Base-by-base conservation (phyloP, 2,888 invertebrate genomes). In the Stenoptilia bipunctidactyla region DNA sequence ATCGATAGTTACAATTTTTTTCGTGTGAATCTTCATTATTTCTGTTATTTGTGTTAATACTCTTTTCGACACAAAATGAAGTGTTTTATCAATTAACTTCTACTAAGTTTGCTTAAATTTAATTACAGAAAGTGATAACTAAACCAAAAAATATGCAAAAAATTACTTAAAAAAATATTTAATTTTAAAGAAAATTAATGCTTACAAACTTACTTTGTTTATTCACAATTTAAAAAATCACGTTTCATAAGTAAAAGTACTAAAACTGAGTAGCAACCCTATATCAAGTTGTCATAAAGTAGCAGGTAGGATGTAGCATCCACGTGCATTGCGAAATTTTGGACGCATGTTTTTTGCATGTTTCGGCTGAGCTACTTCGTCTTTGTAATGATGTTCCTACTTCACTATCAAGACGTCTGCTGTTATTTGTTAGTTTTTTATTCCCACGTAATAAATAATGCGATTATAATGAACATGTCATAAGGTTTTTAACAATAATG, bases 271-370 rank as follows among this genome's bases (percentile, higher is more conserved):
- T 52, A 58, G 45, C 76, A 77, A 45, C 82, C 82, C 79, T 82
- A 66, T 47, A 58, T 68, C 67, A 72, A 79, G 79, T 76, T 72
- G 75, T 74, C 71, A 76, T 71, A 76, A 76, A 76, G 69, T 79
- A 80, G 79, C 80, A 80, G 79, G 79, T 79, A 82, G 70, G 20
- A 20, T 55, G 64, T 30, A 57, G 62, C 61, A 60, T 58, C 63
- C 68, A 69, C 70, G 64, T 67, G 65, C 66, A 66, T 59, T 69
- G 67, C 63, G 61, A 72, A 73, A 75, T 71, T 76, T 76, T 58
- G 73, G 67, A 64, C 50, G 52, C 51, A 44, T 61, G 59, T 69
- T 76, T 77, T 75, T 74, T 72, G 64, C 69, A 71, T 62, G 58
- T 55, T 20, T 50, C 56, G 51, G 53, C 57, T 56, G 52, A 51